phyloP scores from a whole-genome alignment of 2,888 invertebrate genomes.

The Brachyptera risi region DNA sequence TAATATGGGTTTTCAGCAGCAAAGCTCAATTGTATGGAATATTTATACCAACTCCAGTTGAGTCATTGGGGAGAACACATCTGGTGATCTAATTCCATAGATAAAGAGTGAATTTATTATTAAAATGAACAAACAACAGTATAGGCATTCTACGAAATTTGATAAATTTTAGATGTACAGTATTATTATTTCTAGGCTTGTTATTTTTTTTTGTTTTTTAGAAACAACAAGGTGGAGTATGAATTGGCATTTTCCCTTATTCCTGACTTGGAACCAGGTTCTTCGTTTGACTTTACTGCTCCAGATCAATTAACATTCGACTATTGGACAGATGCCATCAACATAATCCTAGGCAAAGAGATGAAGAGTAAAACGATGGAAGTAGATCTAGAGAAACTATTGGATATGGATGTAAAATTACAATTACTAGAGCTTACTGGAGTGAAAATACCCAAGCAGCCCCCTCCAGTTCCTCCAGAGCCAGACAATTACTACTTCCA shows the following conservation, averaged over 20 bases:
- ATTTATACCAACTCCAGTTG: too few relatives aligned
- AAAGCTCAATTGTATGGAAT: too few relatives aligned
- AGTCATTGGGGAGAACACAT: too few relatives aligned
- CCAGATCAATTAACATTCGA: slow-evolving; percentile 24
- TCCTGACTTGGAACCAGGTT: slow-evolving; percentile 8
- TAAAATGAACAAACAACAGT: too few relatives aligned
- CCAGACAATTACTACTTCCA: slow-evolving; percentile 26
- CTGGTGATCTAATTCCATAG: too few relatives aligned
- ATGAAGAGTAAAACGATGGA: slow-evolving; percentile 27
- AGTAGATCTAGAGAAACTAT: slow-evolving; percentile 23
- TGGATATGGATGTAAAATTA: slow-evolving; percentile 29
- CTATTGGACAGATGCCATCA: slow-evolving; percentile 28
- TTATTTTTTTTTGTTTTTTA: background rate
- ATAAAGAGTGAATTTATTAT: too few relatives aligned
- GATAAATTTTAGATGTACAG: background rate
- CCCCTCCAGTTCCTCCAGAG: slow-evolving; percentile 25
- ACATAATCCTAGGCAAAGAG: slow-evolving; percentile 26
- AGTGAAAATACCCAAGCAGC: slow-evolving; percentile 16
- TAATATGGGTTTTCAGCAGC: too few relatives aligned
- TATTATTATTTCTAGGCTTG: background rate
- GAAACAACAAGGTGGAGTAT: slow-evolving; percentile 23
- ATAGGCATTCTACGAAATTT: too few relatives aligned
- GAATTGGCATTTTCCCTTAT: slow-evolving; percentile 27
- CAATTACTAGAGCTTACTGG: slow-evolving; percentile 27
- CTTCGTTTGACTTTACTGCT: slow-evolving; percentile 23